Base-by-base conservation (phyloP, 2,797 vertebrate genomes). In the Fundulus diaphanus region DNA sequence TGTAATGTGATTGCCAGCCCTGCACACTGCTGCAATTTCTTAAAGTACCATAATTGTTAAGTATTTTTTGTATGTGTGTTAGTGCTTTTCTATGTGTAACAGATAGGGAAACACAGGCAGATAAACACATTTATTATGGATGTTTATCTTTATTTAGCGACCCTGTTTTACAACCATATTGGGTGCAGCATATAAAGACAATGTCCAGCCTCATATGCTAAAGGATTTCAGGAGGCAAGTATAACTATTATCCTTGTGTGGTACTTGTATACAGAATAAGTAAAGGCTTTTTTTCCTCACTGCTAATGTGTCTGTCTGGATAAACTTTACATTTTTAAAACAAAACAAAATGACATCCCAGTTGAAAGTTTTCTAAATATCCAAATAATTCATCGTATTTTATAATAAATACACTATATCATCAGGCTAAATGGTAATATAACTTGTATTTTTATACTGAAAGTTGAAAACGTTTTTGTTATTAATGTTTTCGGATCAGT, bases 1-100 rank as follows among this genome's bases (percentile, higher is more conserved):
- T 44, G 1, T 79, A 76, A 73, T 73, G 70, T 35, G 24, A 63
- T 75, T 81, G 42, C 33, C 68, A 49, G 46, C 40, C 56, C 56
- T 70, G 20, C 40, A 72, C 24, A 68, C 29, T 71, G 22, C 37
- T 77, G 33, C 56, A 68, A 75, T 51, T 48, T 29, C n/a, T 70
- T 73, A 66, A 71, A 49, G 49, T 66, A 35, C 24, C 37, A 4
- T 46, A 61, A 51, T 65, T 67, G 35, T 69, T 63, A 52, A 73
- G 51, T 40, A 27, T 52, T 75, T 40, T n/a, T 75, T 68, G 31
- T 37, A 7, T 40, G 51, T 70, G 59, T 33, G 9, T 31, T 74
- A 13, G 22, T 65, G 37, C 24, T 65, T 22, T 56, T 52, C 24
- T 78, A n/a, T 27, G 24, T 40, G 37, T 63, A 37, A 48, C 27